phyloP scores from a whole-genome alignment of 2,797 vertebrate genomes.

The Microctenopoma steveboyesi region DNA sequence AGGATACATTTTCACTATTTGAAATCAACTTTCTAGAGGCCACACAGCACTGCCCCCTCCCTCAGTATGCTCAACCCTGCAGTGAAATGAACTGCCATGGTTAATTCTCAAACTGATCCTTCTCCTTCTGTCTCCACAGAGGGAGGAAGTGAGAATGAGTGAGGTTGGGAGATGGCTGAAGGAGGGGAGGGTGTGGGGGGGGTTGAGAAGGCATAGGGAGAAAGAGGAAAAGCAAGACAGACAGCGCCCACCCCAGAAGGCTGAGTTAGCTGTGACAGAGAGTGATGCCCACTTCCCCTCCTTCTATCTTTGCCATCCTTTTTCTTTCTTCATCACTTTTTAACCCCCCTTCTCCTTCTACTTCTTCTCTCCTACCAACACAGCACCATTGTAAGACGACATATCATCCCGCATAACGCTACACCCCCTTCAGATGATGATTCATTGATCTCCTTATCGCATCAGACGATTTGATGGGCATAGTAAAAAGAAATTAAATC shows the following conservation, averaged over 20 bases:
- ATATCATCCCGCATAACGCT: conserved; percentile 17
- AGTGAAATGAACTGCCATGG: conserved; percentile 82
- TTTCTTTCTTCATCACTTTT: conserved; percentile 65
- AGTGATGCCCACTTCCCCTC: conserved; percentile 73
- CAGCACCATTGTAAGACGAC: conserved; percentile 33
- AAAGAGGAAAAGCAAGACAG: conserved; percentile 49
- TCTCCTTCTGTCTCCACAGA: conserved; percentile 73
- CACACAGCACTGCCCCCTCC: conserved; percentile 35
- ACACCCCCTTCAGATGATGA: conserved; percentile 55
- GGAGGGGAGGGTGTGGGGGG: background rate
- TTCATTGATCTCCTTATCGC: conserved; percentile 75
- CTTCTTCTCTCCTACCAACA: conserved; percentile 24
- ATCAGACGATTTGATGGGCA: conserved; percentile 76
- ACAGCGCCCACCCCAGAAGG: conserved; percentile 65
- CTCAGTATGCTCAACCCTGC: conserved; percentile 55
- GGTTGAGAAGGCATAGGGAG: conserved; percentile 18
- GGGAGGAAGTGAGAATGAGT: conserved; percentile 62
- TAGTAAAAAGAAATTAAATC: conserved; percentile 82
- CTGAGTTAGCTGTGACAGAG: conserved; percentile 70
- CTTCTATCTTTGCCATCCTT: conserved; percentile 56
- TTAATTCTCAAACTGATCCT: conserved; percentile 82
- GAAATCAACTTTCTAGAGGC: conserved; percentile 57
- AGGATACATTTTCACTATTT: conserved; percentile 39
- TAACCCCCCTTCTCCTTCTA: conserved; percentile 39
- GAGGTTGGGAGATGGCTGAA: conserved; percentile 50